Percentiles rank a stretch among this genome's conserved stretches.
phyloP scores from a whole-genome alignment of 2,113 vertebrate species.

The Osmerus eperlanus region DNA sequence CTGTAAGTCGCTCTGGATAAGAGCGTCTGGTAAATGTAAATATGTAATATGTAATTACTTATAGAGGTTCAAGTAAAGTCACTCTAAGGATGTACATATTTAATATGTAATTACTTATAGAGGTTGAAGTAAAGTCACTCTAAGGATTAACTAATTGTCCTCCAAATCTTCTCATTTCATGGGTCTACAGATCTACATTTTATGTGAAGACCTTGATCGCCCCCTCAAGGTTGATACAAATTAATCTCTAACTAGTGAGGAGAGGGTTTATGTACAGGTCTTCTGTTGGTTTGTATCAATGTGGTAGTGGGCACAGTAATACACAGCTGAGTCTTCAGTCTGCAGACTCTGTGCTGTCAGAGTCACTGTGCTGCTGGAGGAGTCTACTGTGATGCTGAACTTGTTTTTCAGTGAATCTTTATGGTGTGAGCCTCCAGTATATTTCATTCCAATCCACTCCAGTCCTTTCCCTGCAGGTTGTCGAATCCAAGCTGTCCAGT shows the following conservation, averaged over 20 bases:
- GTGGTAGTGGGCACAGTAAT: conserved; percentile 53
- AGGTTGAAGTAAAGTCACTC: too few species aligned
- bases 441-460: background rate
- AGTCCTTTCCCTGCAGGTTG: background rate
- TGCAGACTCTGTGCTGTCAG: conserved; percentile 38
- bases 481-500: background rate
- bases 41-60: too few species aligned
- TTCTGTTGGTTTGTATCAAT: conserved; percentile 26
- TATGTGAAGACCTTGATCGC: too few species aligned
- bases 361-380: conserved; percentile 32
- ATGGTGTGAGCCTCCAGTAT: background rate
- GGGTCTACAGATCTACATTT: too few species aligned
- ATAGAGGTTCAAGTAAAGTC: too few species aligned
- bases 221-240: background rate
- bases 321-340: conserved; percentile 49
- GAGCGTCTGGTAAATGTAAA: too few species aligned
- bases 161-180: too few species aligned
- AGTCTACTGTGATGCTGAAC: conserved; percentile 27
- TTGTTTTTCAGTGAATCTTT: conserved; percentile 37
- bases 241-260: background rate
- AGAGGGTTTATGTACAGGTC: conserved; percentile 34
- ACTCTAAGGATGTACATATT: too few species aligned
- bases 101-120: too few species aligned
- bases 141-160: too few species aligned
- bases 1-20: too few species aligned